These are phyloP conservation scores for Axis porcinus DNA, from an alignment of 2,113 vertebrate species.

Conservation along the genomic window DNA sequence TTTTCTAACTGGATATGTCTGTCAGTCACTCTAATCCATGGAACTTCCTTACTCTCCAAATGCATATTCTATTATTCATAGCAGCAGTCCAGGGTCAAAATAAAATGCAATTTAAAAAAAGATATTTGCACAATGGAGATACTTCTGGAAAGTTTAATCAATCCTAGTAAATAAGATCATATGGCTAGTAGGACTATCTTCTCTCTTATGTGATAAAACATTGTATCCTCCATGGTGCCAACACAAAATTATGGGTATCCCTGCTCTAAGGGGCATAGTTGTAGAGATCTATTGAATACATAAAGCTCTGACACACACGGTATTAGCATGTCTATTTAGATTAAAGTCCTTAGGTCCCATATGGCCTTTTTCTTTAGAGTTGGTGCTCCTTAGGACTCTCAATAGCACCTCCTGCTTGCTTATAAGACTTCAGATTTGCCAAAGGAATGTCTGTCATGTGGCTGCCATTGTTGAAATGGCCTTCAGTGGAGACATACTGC, in stretches of 20 bases:
- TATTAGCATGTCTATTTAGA: slow-evolving; percentile 89
- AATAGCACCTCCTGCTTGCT: slow-evolving; percentile 86
- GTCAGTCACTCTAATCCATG: slow-evolving; percentile 83
- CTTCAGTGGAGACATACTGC: slow-evolving; percentile 91
- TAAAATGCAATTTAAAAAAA: slow-evolving; percentile 63
- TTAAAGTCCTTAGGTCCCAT: slow-evolving; percentile 81
- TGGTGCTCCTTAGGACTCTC: slow-evolving; percentile 98
- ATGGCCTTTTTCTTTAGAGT: slow-evolving; percentile 87
- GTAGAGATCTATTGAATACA: slow-evolving; percentile 89
- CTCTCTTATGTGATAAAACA: slow-evolving; percentile 76
- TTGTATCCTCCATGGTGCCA: slow-evolving; percentile 79
- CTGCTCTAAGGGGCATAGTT: slow-evolving; percentile 91
- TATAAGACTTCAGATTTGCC: slow-evolving; percentile 96
- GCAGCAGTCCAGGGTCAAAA: slow-evolving; percentile 88
- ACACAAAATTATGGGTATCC: slow-evolving; percentile 86
- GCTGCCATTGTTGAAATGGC: slow-evolving; percentile 91
- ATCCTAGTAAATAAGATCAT: slow-evolving; percentile 79
- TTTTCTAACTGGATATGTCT: slow-evolving; percentile 91
- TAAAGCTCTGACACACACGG: slow-evolving; percentile 88
- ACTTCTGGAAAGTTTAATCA: slow-evolving; percentile 76
- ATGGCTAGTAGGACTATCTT: slow-evolving; percentile 79
- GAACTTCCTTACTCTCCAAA: slow-evolving; percentile 81
- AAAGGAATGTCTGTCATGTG: slow-evolving; percentile 96
- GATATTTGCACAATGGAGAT: slow-evolving; percentile 79
- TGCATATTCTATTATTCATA: slow-evolving; percentile 83